A percentile compares a stretch with the other conserved stretches of the same genome.
Evolutionary conservation across 1,140 invertebrate species (phyloP).

Genomic region (Bombus picipes): DNA sequence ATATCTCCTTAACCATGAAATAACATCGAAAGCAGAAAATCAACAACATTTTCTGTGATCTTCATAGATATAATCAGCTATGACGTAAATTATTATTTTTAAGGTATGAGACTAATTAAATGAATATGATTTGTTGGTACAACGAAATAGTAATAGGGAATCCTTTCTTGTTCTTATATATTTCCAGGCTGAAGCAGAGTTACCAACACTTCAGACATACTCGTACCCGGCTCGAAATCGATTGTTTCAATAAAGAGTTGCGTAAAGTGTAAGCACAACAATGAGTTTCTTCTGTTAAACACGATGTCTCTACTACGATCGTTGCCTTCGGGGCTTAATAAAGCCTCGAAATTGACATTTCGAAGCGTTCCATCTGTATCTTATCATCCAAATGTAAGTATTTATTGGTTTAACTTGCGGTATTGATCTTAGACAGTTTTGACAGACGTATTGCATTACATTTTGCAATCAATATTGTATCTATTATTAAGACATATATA

Average conservation of each 20-base stretch:
- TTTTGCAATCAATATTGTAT: constrained; percentile 15
- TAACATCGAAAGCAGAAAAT: neutral
- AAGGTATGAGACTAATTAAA: neutral
- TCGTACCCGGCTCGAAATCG: neutral
- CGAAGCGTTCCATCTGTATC: constrained; percentile 74
- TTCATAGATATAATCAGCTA: too few relatives aligned
- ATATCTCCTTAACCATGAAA: neutral
- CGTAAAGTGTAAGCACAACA: neutral
- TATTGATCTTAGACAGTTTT: constrained; percentile 27
- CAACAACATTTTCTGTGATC: neutral
- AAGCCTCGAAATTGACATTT: constrained; percentile 72
- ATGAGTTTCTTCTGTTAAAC: neutral
- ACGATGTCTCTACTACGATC: constrained; percentile 77
- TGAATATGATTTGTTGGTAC: neutral
- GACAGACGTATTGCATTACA: neutral
- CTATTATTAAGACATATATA: constrained; percentile 19
- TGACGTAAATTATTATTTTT: neutral
- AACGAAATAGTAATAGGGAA: neutral
- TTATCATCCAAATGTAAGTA: constrained; percentile 82
- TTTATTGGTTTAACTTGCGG: neutral
- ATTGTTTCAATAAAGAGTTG: neutral
- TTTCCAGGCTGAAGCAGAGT: constrained; percentile 3
- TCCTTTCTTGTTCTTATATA: neutral
- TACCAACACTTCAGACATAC: neutral
- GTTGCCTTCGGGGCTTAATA: constrained; percentile 72